Evolutionary conservation across 2,888 invertebrate genomes (phyloP).

Genomic region (Drosophila demipolita): DNA sequence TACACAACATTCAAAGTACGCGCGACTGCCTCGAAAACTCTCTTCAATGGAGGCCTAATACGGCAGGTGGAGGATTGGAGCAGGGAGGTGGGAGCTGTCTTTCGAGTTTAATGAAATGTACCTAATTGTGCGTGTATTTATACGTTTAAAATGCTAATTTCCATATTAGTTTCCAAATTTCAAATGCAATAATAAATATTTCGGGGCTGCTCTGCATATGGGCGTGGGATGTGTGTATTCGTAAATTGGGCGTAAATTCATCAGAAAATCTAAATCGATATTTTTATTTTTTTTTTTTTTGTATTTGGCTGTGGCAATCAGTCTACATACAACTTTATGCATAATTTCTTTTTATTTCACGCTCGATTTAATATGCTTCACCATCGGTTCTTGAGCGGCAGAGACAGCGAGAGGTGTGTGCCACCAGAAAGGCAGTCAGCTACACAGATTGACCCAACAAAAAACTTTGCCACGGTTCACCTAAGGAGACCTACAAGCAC

Average conservation of each 20-base stretch:
- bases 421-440: constrained; percentile 31
- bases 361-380: constrained; percentile 66
- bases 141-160: constrained; percentile 80
- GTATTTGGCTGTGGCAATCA: constrained; percentile 9
- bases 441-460: constrained; percentile 34
- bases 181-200: constrained; percentile 60
- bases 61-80: background rate
- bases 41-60: constrained; percentile 17
- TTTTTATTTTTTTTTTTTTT: constrained; percentile 43
- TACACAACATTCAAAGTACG: constrained; percentile 33
- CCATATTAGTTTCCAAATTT: constrained; percentile 72
- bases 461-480: constrained; percentile 59
- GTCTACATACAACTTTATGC: constrained; percentile 63
- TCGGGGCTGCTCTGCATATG: constrained; percentile 1
- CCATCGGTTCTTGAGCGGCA: constrained; percentile 3
- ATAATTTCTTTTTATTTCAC: constrained; percentile 81
- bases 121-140: constrained; percentile 78
- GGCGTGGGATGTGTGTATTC: constrained; percentile 6
- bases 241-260: constrained; percentile 76
- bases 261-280: constrained; percentile 73
- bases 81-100: constrained; percentile 32
- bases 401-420: constrained; percentile 22
- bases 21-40: constrained; percentile 44
- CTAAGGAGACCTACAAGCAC: constrained; percentile 44
- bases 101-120: constrained; percentile 75